Conservation (phyloP, 1,140 invertebrate genomes). For the Amyelois transitella region DNA sequence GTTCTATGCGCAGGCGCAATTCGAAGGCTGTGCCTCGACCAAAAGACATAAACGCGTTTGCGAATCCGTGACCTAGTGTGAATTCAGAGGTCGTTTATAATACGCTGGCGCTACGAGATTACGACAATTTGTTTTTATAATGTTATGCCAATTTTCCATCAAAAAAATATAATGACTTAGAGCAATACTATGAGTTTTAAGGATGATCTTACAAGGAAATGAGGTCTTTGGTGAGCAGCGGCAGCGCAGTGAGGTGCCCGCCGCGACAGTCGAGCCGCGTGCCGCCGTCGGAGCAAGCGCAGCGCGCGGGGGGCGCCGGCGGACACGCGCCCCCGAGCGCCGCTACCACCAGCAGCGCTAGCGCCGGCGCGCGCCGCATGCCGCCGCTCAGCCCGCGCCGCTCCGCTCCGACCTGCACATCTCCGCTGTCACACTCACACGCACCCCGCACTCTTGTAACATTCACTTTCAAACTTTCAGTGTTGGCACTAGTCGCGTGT, state of each 20-base stretch:
- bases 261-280: conserved; percentile 34
- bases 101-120: neutral
- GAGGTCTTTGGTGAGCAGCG: conserved; percentile 35
- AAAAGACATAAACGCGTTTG: conserved; percentile 11
- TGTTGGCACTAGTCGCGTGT: neutral
- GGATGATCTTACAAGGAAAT: conserved; percentile 30
- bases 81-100: neutral
- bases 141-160: neutral
- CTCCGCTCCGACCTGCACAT: conserved; percentile 2
- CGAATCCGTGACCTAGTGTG: neutral
- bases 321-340: conserved; percentile 33
- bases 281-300: conserved; percentile 41
- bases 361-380: conserved; percentile 13
- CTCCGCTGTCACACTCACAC: neutral
- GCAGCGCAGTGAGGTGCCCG: conserved; percentile 31
- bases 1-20: neutral
- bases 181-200: neutral
- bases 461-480: neutral
- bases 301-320: conserved; percentile 30
- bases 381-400: conserved; percentile 14
- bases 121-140: neutral
- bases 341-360: conserved; percentile 11
- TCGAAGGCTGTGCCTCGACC: neutral
- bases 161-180: neutral
- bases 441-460: neutral